Conservation (phyloP, 2,797 vertebrate genomes). For the Triplophysa yarkandensis region DNA sequence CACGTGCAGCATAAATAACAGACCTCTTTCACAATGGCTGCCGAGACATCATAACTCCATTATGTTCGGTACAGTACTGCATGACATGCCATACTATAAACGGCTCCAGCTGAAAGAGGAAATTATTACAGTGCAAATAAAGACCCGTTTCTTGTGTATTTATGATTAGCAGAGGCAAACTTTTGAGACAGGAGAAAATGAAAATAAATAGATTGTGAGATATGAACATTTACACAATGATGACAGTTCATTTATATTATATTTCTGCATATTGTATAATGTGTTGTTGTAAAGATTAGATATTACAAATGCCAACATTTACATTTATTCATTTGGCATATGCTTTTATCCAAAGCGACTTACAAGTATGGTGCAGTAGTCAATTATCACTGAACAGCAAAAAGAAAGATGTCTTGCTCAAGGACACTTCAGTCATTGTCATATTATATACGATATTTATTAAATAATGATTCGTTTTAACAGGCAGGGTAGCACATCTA, state of each 20-base stretch:
- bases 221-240: constrained; percentile 3
- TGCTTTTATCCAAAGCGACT: no score
- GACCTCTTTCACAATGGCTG: constrained; percentile 52
- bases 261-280: background rate
- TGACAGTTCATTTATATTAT: background rate
- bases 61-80: constrained; percentile 53
- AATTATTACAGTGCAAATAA: constrained; percentile 43
- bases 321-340: background rate
- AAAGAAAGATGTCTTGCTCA: no score
- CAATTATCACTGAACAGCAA: no score
- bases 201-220: constrained; percentile 10
- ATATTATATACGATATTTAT: no score
- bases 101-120: constrained; percentile 36
- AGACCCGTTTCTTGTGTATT: constrained; percentile 30
- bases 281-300: background rate
- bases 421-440: no score
- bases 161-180: constrained; percentile 17
- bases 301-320: background rate
- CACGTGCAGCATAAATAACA: constrained; percentile 67
- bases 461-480: no score
- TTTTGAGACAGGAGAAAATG: background rate
- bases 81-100: constrained; percentile 46
- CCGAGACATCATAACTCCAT: constrained; percentile 59
- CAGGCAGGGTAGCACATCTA: no score
- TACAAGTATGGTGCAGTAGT: no score